A percentile compares a stretch with the other conserved stretches of the same genome.
phyloP scores from a whole-genome alignment of 2,113 vertebrate species.

The Dasyprocta punctata region DNA sequence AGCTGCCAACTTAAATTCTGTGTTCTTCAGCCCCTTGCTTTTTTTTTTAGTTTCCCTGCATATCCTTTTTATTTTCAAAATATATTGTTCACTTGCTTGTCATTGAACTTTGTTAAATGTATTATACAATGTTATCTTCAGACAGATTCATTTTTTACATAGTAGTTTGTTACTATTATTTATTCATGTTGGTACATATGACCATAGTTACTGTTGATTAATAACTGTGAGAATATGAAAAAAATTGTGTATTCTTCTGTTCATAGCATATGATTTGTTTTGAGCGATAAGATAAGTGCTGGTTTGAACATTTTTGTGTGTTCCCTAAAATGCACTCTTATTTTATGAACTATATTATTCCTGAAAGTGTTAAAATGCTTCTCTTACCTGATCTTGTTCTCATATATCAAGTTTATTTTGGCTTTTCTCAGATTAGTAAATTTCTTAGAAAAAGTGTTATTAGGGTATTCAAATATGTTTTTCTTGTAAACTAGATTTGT shows the following conservation, averaged over 20 bases:
- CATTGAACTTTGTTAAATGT: background rate
- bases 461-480: background rate
- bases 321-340: background rate
- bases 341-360: background rate
- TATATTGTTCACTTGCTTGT: background rate
- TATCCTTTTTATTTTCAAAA: background rate
- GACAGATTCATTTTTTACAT: background rate
- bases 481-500: background rate
- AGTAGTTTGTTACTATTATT: background rate
- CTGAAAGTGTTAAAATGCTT: background rate
- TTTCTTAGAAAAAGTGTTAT: conserved; percentile 21
- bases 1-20: background rate
- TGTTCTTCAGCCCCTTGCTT: background rate
- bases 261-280: background rate
- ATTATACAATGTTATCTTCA: background rate
- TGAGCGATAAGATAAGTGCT: background rate
- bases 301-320: background rate
- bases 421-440: background rate
- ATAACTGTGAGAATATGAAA: background rate
- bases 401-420: background rate
- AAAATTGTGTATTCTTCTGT: background rate
- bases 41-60: background rate
- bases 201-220: background rate
- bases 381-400: background rate
- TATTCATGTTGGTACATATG: background rate